phyloP scores from a whole-genome alignment of 1,140 invertebrate genomes.

The Ctenoplectra terminalis region DNA sequence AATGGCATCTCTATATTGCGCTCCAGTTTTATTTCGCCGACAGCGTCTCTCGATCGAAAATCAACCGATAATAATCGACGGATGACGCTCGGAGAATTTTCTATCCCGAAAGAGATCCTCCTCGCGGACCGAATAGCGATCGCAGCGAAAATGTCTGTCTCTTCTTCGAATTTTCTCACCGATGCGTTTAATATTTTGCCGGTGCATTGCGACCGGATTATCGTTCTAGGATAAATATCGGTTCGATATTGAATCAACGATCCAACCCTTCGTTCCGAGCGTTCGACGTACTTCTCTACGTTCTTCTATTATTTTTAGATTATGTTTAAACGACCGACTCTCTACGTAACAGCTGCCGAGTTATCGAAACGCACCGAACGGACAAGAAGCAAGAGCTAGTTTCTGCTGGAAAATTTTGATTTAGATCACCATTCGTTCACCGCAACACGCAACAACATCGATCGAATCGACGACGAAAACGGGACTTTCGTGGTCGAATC shows the following conservation, averaged over 20 bases:
- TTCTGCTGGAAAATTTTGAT: neutral
- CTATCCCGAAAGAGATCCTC: neutral
- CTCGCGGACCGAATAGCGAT: constrained; percentile 21
- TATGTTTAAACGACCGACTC: neutral
- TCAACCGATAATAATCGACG: constrained; percentile 48
- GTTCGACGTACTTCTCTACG: neutral
- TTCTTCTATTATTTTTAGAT: neutral
- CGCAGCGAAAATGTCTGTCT: neutral
- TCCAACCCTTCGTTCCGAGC: neutral
- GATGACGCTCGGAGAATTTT: constrained; percentile 15
- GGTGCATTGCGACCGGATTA: neutral
- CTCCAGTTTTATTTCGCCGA: constrained; percentile 28
- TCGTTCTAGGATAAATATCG: neutral
- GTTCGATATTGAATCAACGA: constrained; percentile 5
- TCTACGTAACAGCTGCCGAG: neutral
- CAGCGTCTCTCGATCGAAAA: constrained; percentile 24
- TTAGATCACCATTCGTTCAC: constrained; percentile 1
- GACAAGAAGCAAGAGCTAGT: too few species aligned
- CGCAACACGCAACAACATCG: neutral
- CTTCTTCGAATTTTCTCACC: neutral
- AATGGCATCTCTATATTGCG: constrained; percentile 49
- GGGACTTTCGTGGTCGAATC: neutral
- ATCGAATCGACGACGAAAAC: constrained; percentile 7
- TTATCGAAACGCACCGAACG: too few species aligned
- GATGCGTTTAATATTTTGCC: neutral